Evolutionary conservation across 2,888 invertebrate species (phyloP), one percentile per base, ranked within the genome.

Genomic region (Stomorhina lunata): DNA sequence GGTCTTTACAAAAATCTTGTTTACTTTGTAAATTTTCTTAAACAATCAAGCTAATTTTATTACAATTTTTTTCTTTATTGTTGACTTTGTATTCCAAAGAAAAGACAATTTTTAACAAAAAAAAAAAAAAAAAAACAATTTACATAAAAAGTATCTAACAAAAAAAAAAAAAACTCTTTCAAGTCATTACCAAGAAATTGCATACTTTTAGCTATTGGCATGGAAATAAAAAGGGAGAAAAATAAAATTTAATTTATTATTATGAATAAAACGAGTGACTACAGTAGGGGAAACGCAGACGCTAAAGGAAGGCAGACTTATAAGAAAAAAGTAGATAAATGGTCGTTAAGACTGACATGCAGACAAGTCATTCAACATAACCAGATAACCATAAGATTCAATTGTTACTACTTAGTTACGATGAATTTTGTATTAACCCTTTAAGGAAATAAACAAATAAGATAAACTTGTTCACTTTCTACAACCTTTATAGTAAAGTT

Each of bases 221-320:
- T 86, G 85, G 88, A 87, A 87, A 66, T 59, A 66, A 48, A 61
- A 15, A 7, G 37, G 69, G 17, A n/a, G n/a, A 17, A 29, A 68
- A 37, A 73, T 50, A 76, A 57, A 88, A 88, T 88, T 86, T 85
- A 88, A 88, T 88, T 88, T 88, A 88, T 88, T 89, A 88, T 88
- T 86, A 85, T 86, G 87, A 87, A 88, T 86, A 78, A 34, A 9
- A 17, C 32, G 15, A 27, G 17, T n/a, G n/a, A 34, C 27, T 12
- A 17, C 12, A 40, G 10, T 12, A 37, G 32, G 32, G 32, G 29
- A 77, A 78, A 57, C 9, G 65, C 57, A 72, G 68, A 61, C 45
- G 55, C 27, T n/a, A 63, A 37, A 43, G 12, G 1, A 9, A 59
- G 57, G 61, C 17, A 75, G 55, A 29, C 40, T 43, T n/a, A 22